These are phyloP conservation scores for Galerucella nymphaeae DNA, from an alignment of 2,888 invertebrate species.

Conservation along the genomic window DNA sequence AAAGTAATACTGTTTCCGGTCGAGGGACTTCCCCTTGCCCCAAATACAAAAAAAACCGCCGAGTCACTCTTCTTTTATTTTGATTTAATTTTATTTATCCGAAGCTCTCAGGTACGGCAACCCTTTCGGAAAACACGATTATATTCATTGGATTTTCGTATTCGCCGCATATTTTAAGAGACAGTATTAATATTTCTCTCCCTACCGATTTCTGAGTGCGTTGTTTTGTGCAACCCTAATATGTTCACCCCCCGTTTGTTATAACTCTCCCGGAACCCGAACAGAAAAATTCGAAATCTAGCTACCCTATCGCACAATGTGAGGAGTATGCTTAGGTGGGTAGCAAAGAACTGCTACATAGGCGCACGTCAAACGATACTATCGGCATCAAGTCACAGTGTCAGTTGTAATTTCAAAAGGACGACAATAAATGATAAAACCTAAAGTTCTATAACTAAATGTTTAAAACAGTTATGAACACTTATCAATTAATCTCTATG, in stretches of 20 bases:
- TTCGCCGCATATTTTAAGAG: constrained; percentile 47
- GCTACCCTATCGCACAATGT: constrained; percentile 36
- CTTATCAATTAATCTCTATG: no score
- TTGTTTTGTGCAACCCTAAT: constrained; percentile 39
- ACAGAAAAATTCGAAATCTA: constrained; percentile 44
- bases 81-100: constrained; percentile 43
- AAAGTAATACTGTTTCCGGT: constrained; percentile 30
- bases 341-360: constrained; percentile 35
- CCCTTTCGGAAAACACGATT: constrained; percentile 44
- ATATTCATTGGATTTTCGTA: constrained; percentile 47
- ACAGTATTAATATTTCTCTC: constrained; percentile 47
- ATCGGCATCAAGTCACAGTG: not conserved
- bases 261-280: constrained; percentile 35
- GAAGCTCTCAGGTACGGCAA: constrained; percentile 43
- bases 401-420: not conserved
- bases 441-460: not conserved
- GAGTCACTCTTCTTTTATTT: constrained; percentile 42
- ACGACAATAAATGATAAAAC: not conserved
- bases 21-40: constrained; percentile 15
- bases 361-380: not conserved
- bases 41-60: constrained; percentile 32
- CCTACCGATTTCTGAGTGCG: constrained; percentile 26
- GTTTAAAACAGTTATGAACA: no score
- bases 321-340: constrained; percentile 38
- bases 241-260: constrained; percentile 36